Conservation (phyloP, 2,113 vertebrate species). For the Myotis yumanensis region DNA sequence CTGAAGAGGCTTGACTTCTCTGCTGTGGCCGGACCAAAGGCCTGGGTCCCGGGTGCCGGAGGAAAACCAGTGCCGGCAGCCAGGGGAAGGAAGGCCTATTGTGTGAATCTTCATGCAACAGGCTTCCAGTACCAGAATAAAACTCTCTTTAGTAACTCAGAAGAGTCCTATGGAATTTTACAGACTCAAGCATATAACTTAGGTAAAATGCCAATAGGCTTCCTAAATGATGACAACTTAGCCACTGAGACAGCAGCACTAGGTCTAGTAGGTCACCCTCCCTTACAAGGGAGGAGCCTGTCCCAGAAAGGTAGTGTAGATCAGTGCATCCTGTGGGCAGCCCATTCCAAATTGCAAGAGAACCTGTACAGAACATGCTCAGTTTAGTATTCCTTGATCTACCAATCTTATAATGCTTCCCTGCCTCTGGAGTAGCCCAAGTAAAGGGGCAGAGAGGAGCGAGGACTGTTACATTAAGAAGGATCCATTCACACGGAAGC, state of each 20-base stretch:
- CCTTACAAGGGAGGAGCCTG: background rate
- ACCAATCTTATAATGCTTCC: background rate
- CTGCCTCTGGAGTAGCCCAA: background rate
- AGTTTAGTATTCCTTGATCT: background rate
- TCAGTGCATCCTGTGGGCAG: background rate
- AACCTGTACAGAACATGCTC: background rate
- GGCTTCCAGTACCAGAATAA: background rate
- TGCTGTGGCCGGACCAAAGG: too few relatives aligned
- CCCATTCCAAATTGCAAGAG: background rate
- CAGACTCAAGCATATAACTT: background rate
- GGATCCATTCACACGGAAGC: background rate
- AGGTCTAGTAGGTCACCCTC: background rate
- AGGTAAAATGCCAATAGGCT: background rate
- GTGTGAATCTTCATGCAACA: too few relatives aligned
- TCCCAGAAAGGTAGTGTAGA: background rate
- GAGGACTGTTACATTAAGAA: background rate
- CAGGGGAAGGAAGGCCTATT: too few relatives aligned
- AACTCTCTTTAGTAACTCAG: background rate
- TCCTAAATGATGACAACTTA: background rate
- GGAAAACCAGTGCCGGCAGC: too few relatives aligned
- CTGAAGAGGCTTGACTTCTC: too few relatives aligned
- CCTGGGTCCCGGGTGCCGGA: too few relatives aligned
- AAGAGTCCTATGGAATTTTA: background rate
- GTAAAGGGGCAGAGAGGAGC: background rate
- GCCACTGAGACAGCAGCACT: background rate